These are phyloP conservation scores for Dicaeum eximium DNA, from an alignment of 2,113 vertebrate genomes.

Conservation along the genomic window DNA sequence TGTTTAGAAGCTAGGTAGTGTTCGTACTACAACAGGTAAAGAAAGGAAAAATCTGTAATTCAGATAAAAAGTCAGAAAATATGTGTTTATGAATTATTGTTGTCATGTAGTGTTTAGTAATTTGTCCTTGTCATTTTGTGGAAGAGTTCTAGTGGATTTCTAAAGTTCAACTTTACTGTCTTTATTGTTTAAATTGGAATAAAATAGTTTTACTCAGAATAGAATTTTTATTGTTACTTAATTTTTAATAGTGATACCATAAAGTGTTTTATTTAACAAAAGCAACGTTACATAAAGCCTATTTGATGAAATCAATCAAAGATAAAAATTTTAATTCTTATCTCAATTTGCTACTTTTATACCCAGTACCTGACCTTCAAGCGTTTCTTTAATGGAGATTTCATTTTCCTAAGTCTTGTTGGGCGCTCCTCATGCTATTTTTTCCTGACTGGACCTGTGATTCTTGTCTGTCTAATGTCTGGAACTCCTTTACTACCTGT, in stretches of 20 bases:
- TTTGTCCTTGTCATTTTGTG: neutral
- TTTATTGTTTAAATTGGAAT: conserved; percentile 33
- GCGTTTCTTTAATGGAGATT: neutral
- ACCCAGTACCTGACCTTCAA: neutral
- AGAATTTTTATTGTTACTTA: conserved; percentile 12
- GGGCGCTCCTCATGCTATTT: neutral
- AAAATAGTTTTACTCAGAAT: neutral
- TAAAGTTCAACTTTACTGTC: conserved; percentile 20
- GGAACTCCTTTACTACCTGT: neutral
- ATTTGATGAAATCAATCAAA: neutral
- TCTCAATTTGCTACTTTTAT: neutral
- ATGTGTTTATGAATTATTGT: neutral
- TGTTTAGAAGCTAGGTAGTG: conserved; percentile 76
- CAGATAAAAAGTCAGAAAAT: conserved; percentile 13
- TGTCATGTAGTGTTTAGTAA: neutral
- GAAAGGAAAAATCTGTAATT: conserved; percentile 42
- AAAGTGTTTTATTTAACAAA: neutral
- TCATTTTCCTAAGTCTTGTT: neutral
- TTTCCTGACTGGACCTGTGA: neutral
- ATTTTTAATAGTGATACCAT: neutral
- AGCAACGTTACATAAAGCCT: neutral
- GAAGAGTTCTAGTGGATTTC: neutral
- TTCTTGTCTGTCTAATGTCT: neutral
- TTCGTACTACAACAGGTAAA: conserved; percentile 77
- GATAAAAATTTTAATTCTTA: neutral